Conservation (phyloP, 2,888 invertebrate genomes). For the Lingula anatina region DNA sequence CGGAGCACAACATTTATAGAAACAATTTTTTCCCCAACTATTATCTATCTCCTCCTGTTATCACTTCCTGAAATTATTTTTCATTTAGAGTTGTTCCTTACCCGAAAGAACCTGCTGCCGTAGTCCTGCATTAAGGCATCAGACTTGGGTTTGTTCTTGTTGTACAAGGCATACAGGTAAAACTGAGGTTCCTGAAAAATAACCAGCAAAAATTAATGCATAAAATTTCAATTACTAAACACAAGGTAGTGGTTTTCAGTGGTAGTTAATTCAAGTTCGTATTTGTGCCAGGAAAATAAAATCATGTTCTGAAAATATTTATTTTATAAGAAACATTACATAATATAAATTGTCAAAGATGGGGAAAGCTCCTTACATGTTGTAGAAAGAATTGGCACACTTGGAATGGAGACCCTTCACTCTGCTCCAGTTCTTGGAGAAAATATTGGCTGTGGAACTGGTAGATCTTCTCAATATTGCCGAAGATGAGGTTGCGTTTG, state of each 20-base stretch:
- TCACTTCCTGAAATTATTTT: background rate
- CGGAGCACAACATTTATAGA: too few species aligned
- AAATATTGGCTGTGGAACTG: constrained; percentile 83
- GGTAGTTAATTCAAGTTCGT: too few species aligned
- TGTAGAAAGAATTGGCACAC: constrained; percentile 71
- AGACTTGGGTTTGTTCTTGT: constrained; percentile 94
- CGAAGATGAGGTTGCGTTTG: constrained; percentile 84
- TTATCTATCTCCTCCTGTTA: background rate
- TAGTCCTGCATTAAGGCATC: constrained; percentile 86
- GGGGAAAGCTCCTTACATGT: constrained; percentile 65
- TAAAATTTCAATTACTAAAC: too few species aligned
- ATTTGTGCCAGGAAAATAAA: constrained; percentile 9
- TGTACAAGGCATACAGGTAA: constrained; percentile 90
- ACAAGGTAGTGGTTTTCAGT: too few species aligned
- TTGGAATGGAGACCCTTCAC: constrained; percentile 68
- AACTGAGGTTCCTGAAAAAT: constrained; percentile 73
- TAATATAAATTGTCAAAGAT: background rate
- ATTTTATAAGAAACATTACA: too few species aligned
- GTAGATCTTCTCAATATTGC: constrained; percentile 89
- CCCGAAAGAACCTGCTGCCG: constrained; percentile 81
- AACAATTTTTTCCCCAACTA: background rate
- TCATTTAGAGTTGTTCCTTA: too few species aligned
- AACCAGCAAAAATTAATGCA: constrained; percentile 1
- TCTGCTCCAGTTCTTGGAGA: constrained; percentile 66
- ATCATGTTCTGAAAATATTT: background rate